These are phyloP conservation scores for Oscheius sp. DNA, from an alignment of 2,888 invertebrate genomes.

Conservation along the genomic window DNA sequence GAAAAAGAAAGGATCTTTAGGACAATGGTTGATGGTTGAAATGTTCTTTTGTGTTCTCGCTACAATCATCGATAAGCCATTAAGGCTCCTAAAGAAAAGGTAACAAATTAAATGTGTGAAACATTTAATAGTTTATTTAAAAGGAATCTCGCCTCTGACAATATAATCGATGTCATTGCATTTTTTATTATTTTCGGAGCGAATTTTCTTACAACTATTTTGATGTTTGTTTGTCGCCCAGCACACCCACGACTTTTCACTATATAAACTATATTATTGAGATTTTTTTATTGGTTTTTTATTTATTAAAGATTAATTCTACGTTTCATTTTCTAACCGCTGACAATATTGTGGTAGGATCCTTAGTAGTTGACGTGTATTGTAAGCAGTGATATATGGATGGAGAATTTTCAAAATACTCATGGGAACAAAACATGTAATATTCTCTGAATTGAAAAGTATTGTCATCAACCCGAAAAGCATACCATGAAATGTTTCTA, in stretches of 20 bases:
- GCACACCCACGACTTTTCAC: background rate
- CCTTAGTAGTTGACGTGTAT: too few relatives aligned
- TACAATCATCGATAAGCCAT: background rate
- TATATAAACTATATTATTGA: too few relatives aligned
- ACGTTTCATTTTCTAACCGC: too few relatives aligned
- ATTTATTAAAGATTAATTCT: too few relatives aligned
- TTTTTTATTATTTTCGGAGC: background rate
- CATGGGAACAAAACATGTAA: too few relatives aligned
- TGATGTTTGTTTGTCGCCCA: slow-evolving; percentile 2
- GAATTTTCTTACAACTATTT: background rate
- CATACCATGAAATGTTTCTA: too few relatives aligned
- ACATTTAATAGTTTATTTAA: background rate
- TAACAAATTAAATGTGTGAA: background rate
- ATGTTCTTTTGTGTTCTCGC: slow-evolving; percentile 13
- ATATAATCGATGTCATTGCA: background rate
- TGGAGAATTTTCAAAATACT: too few relatives aligned
- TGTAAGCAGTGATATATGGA: too few relatives aligned
- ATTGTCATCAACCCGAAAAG: too few relatives aligned
- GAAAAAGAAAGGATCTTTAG: background rate
- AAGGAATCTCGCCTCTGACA: background rate
- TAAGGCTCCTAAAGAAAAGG: background rate
- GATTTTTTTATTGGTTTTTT: too few relatives aligned
- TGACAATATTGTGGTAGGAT: too few relatives aligned
- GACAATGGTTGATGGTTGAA: slow-evolving; percentile 9
- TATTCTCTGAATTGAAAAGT: too few relatives aligned